Percentiles rank a stretch among this genome's conserved stretches.
Conservation (phyloP, 2,888 invertebrate genomes). For the Ectemnius cavifrons region DNA sequence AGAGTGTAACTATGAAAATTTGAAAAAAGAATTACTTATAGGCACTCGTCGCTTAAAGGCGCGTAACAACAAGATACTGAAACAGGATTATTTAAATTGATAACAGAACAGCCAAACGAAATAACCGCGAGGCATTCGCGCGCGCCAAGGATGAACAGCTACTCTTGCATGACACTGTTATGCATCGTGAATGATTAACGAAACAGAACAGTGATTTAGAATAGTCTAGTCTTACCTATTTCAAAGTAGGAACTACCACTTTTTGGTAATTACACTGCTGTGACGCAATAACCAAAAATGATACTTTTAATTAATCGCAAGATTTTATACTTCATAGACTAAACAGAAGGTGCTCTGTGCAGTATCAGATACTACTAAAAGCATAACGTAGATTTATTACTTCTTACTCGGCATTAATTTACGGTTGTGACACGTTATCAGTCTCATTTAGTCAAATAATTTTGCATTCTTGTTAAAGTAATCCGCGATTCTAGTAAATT, state of each 20-base stretch:
- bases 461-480: slow-evolving; percentile 4
- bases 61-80: neutral
- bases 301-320: slow-evolving; percentile 53
- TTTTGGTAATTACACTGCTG: slow-evolving; percentile 61
- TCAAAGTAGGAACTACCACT: slow-evolving; percentile 57
- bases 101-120: no score
- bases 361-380: slow-evolving; percentile 32
- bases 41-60: no score
- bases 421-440: slow-evolving; percentile 12
- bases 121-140: no score
- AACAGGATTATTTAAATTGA: neutral
- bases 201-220: slow-evolving; percentile 63
- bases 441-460: slow-evolving; percentile 13
- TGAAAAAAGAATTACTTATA: no score
- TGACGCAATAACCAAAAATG: slow-evolving; percentile 64
- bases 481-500: slow-evolving; percentile 21
- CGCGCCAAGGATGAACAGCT: no score
- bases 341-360: slow-evolving; percentile 39
- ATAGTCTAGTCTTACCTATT: slow-evolving; percentile 66
- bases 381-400: slow-evolving; percentile 1
- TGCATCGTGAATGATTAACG: slow-evolving; percentile 29
- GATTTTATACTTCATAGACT: slow-evolving; percentile 67
- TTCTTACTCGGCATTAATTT: slow-evolving; percentile 8
- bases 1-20: no score
- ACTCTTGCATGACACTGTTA: slow-evolving; percentile 8